Evolutionary conservation across 2,113 vertebrate genomes (phyloP).

Genomic region (Redunca redunca): DNA sequence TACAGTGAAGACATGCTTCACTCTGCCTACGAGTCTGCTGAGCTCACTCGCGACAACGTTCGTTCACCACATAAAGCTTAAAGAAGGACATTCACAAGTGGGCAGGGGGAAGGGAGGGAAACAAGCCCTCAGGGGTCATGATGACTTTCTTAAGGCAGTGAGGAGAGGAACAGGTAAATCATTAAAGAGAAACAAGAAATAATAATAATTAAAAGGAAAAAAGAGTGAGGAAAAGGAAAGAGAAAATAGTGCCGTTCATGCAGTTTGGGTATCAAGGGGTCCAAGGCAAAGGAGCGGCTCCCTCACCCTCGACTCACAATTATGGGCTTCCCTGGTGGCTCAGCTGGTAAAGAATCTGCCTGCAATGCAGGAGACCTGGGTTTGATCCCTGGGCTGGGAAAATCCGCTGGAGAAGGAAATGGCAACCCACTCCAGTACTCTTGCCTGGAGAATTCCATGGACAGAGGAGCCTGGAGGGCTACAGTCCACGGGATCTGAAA

Average conservation of each 20-base stretch:
- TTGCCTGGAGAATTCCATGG: background rate
- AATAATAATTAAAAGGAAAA: background rate
- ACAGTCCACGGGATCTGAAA: background rate
- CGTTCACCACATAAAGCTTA: background rate
- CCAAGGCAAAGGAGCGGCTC: background rate
- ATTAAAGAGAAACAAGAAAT: slow-evolving; percentile 2
- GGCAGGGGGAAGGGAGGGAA: background rate
- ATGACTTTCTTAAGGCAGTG: background rate
- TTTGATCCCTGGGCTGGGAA: background rate
- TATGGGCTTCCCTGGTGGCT: background rate
- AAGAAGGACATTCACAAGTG: background rate
- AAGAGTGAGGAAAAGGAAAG: background rate
- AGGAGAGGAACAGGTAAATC: background rate
- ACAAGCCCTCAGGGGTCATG: background rate
- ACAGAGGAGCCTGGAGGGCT: background rate
- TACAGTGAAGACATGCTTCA: slow-evolving; percentile 31
- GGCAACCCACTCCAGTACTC: background rate
- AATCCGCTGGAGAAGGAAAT: background rate
- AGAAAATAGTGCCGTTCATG: background rate
- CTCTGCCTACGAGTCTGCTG: background rate
- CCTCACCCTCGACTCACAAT: background rate
- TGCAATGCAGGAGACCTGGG: background rate
- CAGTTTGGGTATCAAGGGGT: background rate
- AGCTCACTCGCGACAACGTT: background rate
- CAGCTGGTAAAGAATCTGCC: background rate